Base-by-base conservation (phyloP, 1,140 invertebrate species). In the Akabosia matsudoensis region DNA sequence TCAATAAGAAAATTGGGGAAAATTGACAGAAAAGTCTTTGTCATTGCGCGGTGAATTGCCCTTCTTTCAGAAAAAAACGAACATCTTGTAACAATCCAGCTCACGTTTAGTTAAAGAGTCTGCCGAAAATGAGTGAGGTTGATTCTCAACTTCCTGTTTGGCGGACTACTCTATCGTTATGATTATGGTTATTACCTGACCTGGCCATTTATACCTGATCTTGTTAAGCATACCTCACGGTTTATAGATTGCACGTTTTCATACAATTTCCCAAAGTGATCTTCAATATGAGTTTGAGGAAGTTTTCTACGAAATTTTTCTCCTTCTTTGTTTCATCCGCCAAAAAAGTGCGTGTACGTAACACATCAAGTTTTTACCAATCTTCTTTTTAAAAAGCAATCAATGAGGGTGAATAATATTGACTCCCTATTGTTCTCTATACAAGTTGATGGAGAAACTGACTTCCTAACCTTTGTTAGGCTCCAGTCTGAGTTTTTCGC, bases 1-100 rank as follows among this genome's bases (percentile, higher is more conserved):
- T 67, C 61, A 67, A 67, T 67, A 67, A 67, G 61, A 67, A 67
- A 67, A 67, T 67, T 67, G 61, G 3, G 22, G 61, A 30, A 22
- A 31, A 67, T 28, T 67, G 61, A 67, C 61, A 67, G 13, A 18
- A 45, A 45, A 45, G 7, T 45, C 37, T 45, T 45, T 45, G 37
- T 45, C 37, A 45, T 45, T 45, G 37, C 18, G 7, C 18, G n/a
- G n/a, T n/a, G n/a, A n/a, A n/a, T n/a, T n/a, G n/a, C n/a, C n/a
- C n/a, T n/a, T n/a, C n/a, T n/a, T n/a, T n/a, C n/a, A n/a, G n/a
- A n/a, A n/a, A n/a, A n/a, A n/a, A n/a, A n/a, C n/a, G n/a, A n/a
- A n/a, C n/a, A n/a, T n/a, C n/a, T n/a, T n/a, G n/a, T n/a, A n/a
- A n/a, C n/a, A n/a, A n/a, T n/a, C n/a, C n/a, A n/a, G n/a, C n/a